Conservation (phyloP, 2,797 vertebrate species). For the Enteromius argenteus region DNA sequence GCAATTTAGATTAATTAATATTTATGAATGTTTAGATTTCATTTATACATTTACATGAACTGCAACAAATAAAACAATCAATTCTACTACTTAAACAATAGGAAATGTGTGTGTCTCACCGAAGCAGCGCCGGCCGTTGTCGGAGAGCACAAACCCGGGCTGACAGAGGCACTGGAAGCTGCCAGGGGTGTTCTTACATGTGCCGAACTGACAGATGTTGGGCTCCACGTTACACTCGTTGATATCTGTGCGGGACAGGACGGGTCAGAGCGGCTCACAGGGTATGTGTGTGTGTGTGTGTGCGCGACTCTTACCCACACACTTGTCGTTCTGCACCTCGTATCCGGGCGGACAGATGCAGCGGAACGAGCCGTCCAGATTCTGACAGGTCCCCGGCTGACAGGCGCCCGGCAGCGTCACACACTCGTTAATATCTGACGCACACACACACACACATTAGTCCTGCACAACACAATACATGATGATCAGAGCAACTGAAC, state of each 20-base stretch:
- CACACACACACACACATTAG: not conserved
- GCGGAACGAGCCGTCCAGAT: slow-evolving; percentile 92
- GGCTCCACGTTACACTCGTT: slow-evolving; percentile 90
- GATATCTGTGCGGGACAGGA: slow-evolving; percentile 80
- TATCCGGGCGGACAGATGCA: slow-evolving; percentile 93
- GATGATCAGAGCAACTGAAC: not conserved
- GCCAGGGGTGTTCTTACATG: slow-evolving; percentile 90
- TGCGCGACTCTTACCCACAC: slow-evolving; percentile 81
- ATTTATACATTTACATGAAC: no score
- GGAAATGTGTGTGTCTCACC: slow-evolving; percentile 77
- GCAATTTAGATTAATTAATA: not conserved
- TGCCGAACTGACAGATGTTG: slow-evolving; percentile 90
- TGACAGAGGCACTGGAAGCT: slow-evolving; percentile 93
- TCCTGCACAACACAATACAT: not conserved
- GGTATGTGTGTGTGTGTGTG: not conserved
- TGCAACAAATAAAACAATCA: no score
- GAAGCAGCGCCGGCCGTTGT: slow-evolving; percentile 89
- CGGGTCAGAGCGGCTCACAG: slow-evolving; percentile 5
- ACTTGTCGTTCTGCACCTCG: slow-evolving; percentile 90
- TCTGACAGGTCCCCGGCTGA: slow-evolving; percentile 94
- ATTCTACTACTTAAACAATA: no score
- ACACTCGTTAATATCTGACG: slow-evolving; percentile 90
- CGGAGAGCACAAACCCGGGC: slow-evolving; percentile 88
- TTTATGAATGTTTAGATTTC: not conserved
- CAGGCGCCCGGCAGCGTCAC: slow-evolving; percentile 86